phyloP scores from a whole-genome alignment of 2,888 invertebrate species.

The Acanthoscelides obtectus region DNA sequence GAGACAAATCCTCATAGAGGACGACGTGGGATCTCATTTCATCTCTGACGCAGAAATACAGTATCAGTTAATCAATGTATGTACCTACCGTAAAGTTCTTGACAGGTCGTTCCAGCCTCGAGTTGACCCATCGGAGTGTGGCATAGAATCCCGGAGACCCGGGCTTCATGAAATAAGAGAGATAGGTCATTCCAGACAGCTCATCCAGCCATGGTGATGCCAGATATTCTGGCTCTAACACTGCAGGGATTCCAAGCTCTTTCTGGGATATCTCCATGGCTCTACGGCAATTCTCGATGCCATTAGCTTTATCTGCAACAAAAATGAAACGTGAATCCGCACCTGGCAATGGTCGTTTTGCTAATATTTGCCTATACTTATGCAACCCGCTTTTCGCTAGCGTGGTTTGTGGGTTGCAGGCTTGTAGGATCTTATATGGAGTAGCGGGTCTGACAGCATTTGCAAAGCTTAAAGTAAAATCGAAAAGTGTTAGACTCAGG shows the following conservation, averaged over 20 bases:
- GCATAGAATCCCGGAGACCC: slow-evolving; percentile 90
- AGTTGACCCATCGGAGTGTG: slow-evolving; percentile 89
- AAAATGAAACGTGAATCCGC: background rate
- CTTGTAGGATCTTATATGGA: no score
- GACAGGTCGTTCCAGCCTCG: slow-evolving; percentile 72
- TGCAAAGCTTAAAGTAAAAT: no score
- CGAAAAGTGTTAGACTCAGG: no score
- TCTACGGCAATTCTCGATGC: slow-evolving; percentile 84
- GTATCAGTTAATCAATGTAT: background rate
- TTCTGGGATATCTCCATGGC: slow-evolving; percentile 91
- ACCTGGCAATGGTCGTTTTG: no score
- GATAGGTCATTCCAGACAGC: slow-evolving; percentile 95
- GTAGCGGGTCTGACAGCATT: no score
- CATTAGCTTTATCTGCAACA: slow-evolving; percentile 65
- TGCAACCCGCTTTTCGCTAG: no score
- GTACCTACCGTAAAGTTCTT: slow-evolving; percentile 84
- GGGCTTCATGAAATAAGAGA: slow-evolving; percentile 98
- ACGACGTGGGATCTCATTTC: no score
- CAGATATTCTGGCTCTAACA: slow-evolving; percentile 92
- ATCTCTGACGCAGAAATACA: no score
- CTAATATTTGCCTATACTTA: no score
- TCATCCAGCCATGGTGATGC: slow-evolving; percentile 95
- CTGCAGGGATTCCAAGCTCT: slow-evolving; percentile 89
- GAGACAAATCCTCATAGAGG: no score
- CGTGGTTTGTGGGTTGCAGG: no score